Percentiles rank a stretch among this genome's conserved stretches.
These are phyloP conservation scores for Centropus bengalensis DNA, from an alignment of 2,113 vertebrate species.

Conservation along the genomic window DNA sequence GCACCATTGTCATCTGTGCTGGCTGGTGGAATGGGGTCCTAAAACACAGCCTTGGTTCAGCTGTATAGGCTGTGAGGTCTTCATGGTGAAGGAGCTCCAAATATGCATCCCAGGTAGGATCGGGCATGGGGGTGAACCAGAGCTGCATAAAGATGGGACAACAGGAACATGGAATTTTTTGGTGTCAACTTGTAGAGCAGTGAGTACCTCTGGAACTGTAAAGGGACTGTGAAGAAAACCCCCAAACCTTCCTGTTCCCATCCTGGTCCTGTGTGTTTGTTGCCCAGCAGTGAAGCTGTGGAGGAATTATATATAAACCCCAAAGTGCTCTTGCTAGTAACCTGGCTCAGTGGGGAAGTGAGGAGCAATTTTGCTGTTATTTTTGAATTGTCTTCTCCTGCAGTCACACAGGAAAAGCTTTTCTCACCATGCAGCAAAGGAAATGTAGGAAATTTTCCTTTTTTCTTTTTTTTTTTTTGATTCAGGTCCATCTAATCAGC, in stretches of 20 bases:
- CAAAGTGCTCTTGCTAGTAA: background rate
- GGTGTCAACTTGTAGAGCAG: background rate
- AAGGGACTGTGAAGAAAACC: background rate
- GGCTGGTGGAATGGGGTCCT: background rate
- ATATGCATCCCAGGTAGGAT: background rate
- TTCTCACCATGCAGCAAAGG: constrained; percentile 26
- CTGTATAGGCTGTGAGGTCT: background rate
- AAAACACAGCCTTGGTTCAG: background rate
- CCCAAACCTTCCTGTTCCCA: background rate
- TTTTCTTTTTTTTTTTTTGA: background rate
- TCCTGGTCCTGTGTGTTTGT: background rate
- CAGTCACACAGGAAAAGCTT: constrained; percentile 11
- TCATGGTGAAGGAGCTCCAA: background rate
- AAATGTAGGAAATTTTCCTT: constrained; percentile 37
- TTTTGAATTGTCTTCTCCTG: constrained; percentile 51
- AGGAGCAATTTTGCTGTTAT: constrained; percentile 57
- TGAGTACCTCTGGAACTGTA: background rate
- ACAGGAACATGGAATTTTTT: background rate
- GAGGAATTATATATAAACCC: background rate
- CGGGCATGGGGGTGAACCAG: background rate
- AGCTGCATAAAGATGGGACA: background rate
- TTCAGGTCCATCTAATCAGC: constrained; percentile 53
- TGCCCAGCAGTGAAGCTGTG: background rate
- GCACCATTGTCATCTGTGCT: background rate
- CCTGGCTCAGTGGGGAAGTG: constrained; percentile 11